A percentile compares a stretch with the other conserved stretches of the same genome.
Conservation (phyloP, 2,888 invertebrate genomes). For the Alsophila aescularia region DNA sequence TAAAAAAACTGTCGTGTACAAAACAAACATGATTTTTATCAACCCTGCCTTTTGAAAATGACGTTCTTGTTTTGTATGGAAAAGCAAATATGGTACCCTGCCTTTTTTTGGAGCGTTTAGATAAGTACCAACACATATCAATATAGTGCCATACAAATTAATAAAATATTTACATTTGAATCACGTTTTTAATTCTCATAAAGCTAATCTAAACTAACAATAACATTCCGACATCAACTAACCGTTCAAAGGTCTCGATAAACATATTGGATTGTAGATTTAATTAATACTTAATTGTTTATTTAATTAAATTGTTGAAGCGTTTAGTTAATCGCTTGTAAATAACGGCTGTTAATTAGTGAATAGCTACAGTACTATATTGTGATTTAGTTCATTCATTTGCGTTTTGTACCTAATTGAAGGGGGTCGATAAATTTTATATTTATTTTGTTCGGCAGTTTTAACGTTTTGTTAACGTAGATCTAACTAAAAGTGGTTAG, state of each 20-base stretch:
- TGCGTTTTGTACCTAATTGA: neutral
- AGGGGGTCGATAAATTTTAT: no score
- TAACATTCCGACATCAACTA: neutral
- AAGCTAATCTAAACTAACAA: neutral
- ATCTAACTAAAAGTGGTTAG: no score
- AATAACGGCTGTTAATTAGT: conserved; percentile 11
- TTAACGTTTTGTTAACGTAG: no score
- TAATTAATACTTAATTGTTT: conserved; percentile 4
- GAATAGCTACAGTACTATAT: conserved; percentile 8
- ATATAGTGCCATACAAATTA: no score
- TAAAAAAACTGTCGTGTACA: no score
- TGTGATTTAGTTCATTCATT: neutral
- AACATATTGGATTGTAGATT: neutral
- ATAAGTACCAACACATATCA: no score
- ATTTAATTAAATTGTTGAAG: conserved; percentile 16
- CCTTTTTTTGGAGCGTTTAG: no score
- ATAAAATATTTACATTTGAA: neutral
- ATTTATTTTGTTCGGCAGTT: no score
- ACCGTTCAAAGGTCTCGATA: conserved; percentile 4
- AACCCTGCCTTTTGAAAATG: no score
- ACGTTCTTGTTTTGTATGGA: no score
- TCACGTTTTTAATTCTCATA: neutral
- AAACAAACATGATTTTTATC: no score
- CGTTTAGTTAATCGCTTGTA: conserved; percentile 20
- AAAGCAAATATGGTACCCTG: no score